These are phyloP conservation scores for Laothoe populi DNA, from an alignment of 2,888 invertebrate genomes.

Conservation along the genomic window DNA sequence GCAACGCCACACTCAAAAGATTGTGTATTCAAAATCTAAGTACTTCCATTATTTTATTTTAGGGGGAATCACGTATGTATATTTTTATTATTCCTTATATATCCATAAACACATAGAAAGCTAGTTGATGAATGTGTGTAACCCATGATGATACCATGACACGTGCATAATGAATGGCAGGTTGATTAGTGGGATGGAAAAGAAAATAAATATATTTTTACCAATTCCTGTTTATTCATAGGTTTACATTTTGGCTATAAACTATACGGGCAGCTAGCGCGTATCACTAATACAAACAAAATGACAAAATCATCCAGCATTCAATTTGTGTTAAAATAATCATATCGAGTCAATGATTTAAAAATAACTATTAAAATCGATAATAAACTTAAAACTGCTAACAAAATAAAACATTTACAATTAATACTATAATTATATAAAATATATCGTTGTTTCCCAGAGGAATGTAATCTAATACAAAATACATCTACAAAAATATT, in stretches of 20 bases:
- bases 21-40: too few species aligned
- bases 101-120: slow-evolving; percentile 4
- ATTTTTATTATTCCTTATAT: neutral
- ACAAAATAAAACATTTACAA: slow-evolving; percentile 80
- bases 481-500: slow-evolving; percentile 56
- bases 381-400: slow-evolving; percentile 63
- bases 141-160: slow-evolving; percentile 14
- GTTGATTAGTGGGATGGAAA: slow-evolving; percentile 34
- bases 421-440: slow-evolving; percentile 64
- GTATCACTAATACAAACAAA: slow-evolving; percentile 58
- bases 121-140: slow-evolving; percentile 12
- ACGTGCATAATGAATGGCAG: slow-evolving; percentile 22
- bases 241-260: slow-evolving; percentile 69
- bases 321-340: too few species aligned
- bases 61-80: too few species aligned
- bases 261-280: slow-evolving; percentile 65
- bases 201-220: slow-evolving; percentile 57
- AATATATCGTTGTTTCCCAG: slow-evolving; percentile 74
- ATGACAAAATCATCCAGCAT: too few species aligned
- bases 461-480: slow-evolving; percentile 67
- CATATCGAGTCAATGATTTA: slow-evolving; percentile 28
- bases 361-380: slow-evolving; percentile 43
- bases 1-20: too few species aligned
- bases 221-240: slow-evolving; percentile 79
- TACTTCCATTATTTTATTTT: too few species aligned